A percentile compares a stretch with the other conserved stretches of the same genome.
These are phyloP conservation scores for Stichodactyla mertensii DNA, from an alignment of 64 coral and sea anemone genomes.

Conservation along the genomic window DNA sequence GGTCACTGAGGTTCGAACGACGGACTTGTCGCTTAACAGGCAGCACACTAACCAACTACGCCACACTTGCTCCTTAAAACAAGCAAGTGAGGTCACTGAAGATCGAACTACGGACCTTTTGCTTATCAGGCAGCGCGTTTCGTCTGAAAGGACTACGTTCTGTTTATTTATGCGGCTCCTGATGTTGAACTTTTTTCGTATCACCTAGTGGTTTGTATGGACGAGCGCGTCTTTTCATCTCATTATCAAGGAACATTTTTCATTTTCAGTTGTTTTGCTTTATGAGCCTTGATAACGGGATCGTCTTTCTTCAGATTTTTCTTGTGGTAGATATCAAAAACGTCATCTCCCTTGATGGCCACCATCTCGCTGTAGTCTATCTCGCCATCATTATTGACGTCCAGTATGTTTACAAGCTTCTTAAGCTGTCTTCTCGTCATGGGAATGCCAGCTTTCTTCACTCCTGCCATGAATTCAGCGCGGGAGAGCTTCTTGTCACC, in stretches of 20 bases:
- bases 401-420: constrained; percentile 76
- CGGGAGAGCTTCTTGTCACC: constrained; percentile 74
- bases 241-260: neutral
- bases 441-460: constrained; percentile 81
- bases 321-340: constrained; percentile 90
- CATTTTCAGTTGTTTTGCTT: constrained; percentile 4
- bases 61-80: too few species aligned
- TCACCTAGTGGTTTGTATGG: too few species aligned
- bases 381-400: constrained; percentile 75
- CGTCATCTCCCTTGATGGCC: constrained; percentile 68
- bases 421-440: constrained; percentile 77
- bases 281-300: constrained; percentile 11
- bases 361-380: constrained; percentile 94
- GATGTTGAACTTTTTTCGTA: too few species aligned
- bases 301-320: constrained; percentile 82
- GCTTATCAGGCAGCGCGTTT: too few species aligned
- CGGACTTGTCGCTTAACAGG: too few species aligned
- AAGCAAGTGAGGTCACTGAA: too few species aligned
- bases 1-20: too few species aligned
- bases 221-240: neutral
- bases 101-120: too few species aligned
- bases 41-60: too few species aligned
- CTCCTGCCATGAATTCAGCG: constrained; percentile 75
- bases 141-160: too few species aligned
- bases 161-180: too few species aligned